Evolutionary conservation across 2,888 invertebrate genomes (phyloP), one percentile per base, ranked within the genome.

Genomic region (Nasonovia ribisnigri): DNA sequence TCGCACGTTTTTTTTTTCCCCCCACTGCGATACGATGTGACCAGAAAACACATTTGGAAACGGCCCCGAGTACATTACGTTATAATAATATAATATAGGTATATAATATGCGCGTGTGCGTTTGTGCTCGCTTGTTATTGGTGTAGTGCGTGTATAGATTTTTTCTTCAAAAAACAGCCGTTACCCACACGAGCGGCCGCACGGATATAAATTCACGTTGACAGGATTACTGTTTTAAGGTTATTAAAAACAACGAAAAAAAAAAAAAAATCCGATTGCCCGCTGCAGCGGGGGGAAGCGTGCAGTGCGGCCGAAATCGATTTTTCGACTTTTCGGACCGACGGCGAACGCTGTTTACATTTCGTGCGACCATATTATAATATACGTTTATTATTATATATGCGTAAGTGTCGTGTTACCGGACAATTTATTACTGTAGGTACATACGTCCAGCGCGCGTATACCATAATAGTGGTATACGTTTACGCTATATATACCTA

Each of bases 361-460:
- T 92, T 86, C 91, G 91, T 60, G 87, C 26, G 16, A 1, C 54
- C 16, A n/a, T 57, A 54, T 24, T 24, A 26, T 26, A 26, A 57
- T 91, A 42, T 84, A 42, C 6, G 24, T 51, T 57, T 77, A 77
- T n/a, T 54, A 26, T 43, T 86, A 86, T 60, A 86, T 60, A 43
- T 26, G 92, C 42, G 26, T 86, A 84, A 88, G 93, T 93, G 57
- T 89, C 93, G 84, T 89, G 89, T 93, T 93, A 90, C 93, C 13
- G 42, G 93, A 90, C 84, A 84, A 90, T 93, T 93, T 93, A 93
- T 77, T 90, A 93, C 36, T 90, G 93, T 84, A 77, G 77, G 77
- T 77, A 36, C 11, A 46, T 20, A 77, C 67, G 77, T 36, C 36
- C 36, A 77, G 20, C 20, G 36, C 0, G 8, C 36, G 36, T 6